phyloP scores from a whole-genome alignment of 2,888 invertebrate genomes.

The Lepidocyrtinus sp. region DNA sequence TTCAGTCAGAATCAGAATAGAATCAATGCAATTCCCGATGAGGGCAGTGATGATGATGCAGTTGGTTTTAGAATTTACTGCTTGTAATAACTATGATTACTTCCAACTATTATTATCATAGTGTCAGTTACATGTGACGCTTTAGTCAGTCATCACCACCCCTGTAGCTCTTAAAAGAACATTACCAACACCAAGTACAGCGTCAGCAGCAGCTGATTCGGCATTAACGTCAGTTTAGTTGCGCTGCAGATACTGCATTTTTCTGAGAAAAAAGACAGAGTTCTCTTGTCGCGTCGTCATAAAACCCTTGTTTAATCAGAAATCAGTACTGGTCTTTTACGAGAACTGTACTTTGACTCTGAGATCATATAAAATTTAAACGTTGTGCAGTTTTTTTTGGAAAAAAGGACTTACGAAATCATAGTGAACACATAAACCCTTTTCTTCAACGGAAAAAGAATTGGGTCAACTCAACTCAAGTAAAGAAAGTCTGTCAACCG shows the following conservation, averaged over 20 bases:
- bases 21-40: conserved; percentile 12
- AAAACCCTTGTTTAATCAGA: too few species aligned
- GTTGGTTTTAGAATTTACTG: background rate
- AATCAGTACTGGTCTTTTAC: too few species aligned
- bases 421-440: background rate
- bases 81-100: background rate
- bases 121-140: conserved; percentile 16
- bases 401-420: too few species aligned
- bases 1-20: too few species aligned
- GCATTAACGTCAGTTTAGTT: background rate
- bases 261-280: background rate
- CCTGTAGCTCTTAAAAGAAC: conserved; percentile 14
- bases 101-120: conserved; percentile 9
- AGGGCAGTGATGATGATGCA: background rate
- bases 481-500: conserved; percentile 17
- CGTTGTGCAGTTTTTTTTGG: too few species aligned
- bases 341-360: too few species aligned
- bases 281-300: too few species aligned
- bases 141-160: conserved; percentile 4
- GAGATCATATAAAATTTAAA: too few species aligned
- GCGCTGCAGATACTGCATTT: conserved; percentile 4
- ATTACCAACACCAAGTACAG: background rate
- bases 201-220: background rate
- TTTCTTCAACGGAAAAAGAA: conserved; percentile 37
- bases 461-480: conserved; percentile 35